Evolutionary conservation across 2,797 vertebrate species (phyloP).

Genomic region (Acrossocheilus fasciatus): DNA sequence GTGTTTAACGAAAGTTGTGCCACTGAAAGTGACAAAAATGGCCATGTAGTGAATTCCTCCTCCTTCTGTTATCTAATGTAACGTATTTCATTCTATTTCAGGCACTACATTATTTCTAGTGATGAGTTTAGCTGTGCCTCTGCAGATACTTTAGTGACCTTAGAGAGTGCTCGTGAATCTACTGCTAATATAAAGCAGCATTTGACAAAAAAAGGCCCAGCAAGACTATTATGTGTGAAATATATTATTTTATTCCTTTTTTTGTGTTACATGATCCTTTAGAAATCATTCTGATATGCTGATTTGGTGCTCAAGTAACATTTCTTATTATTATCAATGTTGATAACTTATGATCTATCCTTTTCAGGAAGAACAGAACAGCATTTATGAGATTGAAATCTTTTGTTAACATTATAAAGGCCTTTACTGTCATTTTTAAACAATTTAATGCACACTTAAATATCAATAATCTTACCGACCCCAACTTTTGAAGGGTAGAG

Average conservation of each 20-base stretch:
- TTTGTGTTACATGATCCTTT: not conserved
- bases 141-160: not conserved
- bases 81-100: not conserved
- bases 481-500: not conserved
- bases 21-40: slow-evolving; percentile 5
- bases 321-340: not conserved
- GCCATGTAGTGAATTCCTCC: not conserved
- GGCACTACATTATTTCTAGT: not conserved
- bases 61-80: not conserved
- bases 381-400: not conserved
- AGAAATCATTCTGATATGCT: not conserved
- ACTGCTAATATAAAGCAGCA: not conserved
- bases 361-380: not conserved
- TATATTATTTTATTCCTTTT: not conserved
- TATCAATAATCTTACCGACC: not conserved
- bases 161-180: too few relatives aligned
- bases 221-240: not conserved
- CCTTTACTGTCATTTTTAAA: too few relatives aligned
- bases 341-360: not conserved
- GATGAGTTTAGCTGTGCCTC: not conserved
- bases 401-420: not conserved
- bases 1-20: not conserved
- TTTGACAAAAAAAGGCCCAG: not conserved
- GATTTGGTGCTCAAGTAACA: not conserved
- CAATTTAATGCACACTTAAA: not conserved